phyloP scores from a whole-genome alignment of 1,140 invertebrate genomes.

The Anastrepha obliqua region DNA sequence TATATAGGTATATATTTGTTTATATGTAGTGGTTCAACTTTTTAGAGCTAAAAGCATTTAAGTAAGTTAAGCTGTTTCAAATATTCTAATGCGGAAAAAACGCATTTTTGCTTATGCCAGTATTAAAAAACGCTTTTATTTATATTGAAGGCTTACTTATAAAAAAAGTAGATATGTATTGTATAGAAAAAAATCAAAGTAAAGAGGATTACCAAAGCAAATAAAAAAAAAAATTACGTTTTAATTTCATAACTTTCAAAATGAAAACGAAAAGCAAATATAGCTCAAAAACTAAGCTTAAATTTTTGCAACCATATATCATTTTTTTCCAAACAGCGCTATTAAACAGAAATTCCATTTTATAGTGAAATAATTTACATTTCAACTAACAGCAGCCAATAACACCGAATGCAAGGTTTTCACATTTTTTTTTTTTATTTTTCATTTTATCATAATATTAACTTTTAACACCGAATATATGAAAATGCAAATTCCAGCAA shows the following conservation, averaged over 20 bases:
- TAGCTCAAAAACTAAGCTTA: neutral
- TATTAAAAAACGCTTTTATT: conserved; percentile 9
- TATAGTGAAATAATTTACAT: neutral
- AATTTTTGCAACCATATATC: too few species aligned
- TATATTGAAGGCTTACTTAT: conserved; percentile 2
- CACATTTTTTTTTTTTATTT: neutral
- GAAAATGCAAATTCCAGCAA: conserved; percentile 42
- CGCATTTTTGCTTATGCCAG: conserved; percentile 11
- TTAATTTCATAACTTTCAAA: neutral
- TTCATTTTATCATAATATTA: neutral
- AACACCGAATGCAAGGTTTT: neutral
- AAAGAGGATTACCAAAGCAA: conserved; percentile 16
- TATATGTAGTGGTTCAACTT: neutral
- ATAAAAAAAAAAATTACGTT: neutral
- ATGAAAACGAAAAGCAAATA: neutral
- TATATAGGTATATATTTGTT: neutral
- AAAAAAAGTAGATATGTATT: neutral
- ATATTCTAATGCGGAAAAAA: conserved; percentile 17
- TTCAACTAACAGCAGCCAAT: conserved; percentile 28
- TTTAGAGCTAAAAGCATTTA: conserved; percentile 31
- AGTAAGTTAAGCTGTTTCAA: conserved; percentile 1
- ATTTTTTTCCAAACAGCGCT: neutral
- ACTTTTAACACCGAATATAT: conserved; percentile 47
- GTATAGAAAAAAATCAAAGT: neutral
- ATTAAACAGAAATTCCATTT: neutral